These are phyloP conservation scores for Arizona elegans DNA, from an alignment of 2,113 vertebrate species.

Conservation along the genomic window DNA sequence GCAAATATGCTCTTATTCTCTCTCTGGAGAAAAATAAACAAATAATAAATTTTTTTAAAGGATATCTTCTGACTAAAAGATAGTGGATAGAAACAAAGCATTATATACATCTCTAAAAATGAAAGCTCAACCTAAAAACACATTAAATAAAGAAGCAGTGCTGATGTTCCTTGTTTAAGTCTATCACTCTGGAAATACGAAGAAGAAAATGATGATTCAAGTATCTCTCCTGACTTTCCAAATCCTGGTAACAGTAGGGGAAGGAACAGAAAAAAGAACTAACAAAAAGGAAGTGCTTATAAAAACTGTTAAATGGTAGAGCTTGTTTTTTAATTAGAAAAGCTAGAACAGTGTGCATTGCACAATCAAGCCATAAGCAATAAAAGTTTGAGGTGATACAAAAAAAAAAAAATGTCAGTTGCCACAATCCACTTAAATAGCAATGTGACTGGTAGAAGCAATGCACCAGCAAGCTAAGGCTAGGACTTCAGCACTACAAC, in stretches of 20 bases:
- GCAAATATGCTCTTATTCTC: conserved; percentile 1
- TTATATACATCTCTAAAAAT: conserved; percentile 9
- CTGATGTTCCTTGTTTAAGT: not conserved
- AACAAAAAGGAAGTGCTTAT: not conserved
- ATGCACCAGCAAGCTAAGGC: not conserved
- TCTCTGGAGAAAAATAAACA: not conserved
- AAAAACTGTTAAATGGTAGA: not conserved
- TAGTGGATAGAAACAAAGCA: not conserved
- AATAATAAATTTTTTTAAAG: not conserved
- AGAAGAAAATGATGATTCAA: not conserved
- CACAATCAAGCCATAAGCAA: not conserved
- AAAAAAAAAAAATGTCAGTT: not conserved
- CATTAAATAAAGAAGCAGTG: not conserved
- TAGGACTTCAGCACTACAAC: not conserved
- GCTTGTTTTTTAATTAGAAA: not conserved
- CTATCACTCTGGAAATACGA: not conserved
- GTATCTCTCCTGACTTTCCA: not conserved
- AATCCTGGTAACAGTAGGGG: not conserved
- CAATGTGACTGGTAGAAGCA: not conserved
- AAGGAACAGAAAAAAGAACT: not conserved
- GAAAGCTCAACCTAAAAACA: not conserved
- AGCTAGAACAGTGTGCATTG: not conserved
- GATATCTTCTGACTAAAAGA: not conserved
- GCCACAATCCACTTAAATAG: not conserved
- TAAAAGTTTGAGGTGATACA: not conserved